Evolutionary conservation across 35 echinoderm and acorn worm species (phyloP).

Genomic region (Anneissia japonica): DNA sequence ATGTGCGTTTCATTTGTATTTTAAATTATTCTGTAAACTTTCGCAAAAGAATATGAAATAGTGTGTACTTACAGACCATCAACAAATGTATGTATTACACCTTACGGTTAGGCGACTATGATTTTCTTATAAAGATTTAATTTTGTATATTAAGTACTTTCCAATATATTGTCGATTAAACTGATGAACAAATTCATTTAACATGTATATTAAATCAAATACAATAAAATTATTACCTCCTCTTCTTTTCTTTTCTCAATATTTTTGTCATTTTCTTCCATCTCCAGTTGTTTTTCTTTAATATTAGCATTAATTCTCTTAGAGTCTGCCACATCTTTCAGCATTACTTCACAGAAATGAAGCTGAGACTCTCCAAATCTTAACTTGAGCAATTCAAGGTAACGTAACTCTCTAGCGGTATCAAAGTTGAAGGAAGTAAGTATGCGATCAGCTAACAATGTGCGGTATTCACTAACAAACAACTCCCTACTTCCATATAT

Average conservation of each 20-base stretch:
- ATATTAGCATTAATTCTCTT: constrained; percentile 85
- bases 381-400: constrained; percentile 86
- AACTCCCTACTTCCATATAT: constrained; percentile 83
- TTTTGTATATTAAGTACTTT: too few species aligned
- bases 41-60: too few species aligned
- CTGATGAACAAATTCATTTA: too few species aligned
- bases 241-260: constrained; percentile 13
- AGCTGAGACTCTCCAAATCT: constrained; percentile 91
- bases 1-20: too few species aligned
- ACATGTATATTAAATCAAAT: too few species aligned
- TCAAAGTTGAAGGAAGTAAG: constrained; percentile 87
- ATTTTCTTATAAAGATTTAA: too few species aligned
- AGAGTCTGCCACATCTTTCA: constrained; percentile 96
- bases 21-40: too few species aligned
- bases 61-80: too few species aligned
- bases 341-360: constrained; percentile 95
- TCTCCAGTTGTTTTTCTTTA: constrained; percentile 17
- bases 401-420: constrained; percentile 82
- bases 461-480: constrained; percentile 93
- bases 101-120: too few species aligned
- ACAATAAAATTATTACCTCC: too few species aligned
- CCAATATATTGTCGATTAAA: too few species aligned
- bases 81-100: too few species aligned
- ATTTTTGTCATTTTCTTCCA: constrained; percentile 55
- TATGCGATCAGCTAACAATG: constrained; percentile 85